Conservation (phyloP, 2,797 vertebrate species). For the Pipistrellus pipistrellus region DNA sequence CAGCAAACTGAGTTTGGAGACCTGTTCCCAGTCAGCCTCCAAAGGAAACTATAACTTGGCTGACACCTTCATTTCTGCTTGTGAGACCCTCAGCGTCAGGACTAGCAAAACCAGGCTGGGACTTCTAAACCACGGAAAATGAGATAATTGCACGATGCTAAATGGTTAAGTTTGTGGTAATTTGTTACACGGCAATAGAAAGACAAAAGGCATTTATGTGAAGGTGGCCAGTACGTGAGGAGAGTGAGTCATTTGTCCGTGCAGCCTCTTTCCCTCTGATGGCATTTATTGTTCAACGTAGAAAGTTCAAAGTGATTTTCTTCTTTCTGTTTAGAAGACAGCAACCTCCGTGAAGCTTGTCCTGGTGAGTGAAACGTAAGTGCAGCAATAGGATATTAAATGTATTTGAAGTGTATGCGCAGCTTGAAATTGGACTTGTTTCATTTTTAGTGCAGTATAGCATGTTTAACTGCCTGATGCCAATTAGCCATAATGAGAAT, state of each 20-base stretch:
- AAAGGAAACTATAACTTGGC: background rate
- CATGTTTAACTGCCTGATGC: constrained; percentile 65
- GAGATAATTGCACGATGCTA: background rate
- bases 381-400: constrained; percentile 34
- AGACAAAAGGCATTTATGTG: background rate
- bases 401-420: constrained; percentile 24
- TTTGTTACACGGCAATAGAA: constrained; percentile 10
- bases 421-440: constrained; percentile 43
- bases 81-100: background rate
- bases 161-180: background rate
- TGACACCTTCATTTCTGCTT: background rate
- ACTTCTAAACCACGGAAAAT: background rate
- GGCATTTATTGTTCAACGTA: background rate
- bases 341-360: background rate
- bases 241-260: background rate
- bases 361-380: constrained; percentile 3
- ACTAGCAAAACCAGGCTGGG: background rate
- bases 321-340: constrained; percentile 1
- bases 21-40: background rate
- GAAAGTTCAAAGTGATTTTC: constrained; percentile 40
- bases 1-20: background rate
- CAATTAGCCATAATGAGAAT: constrained; percentile 69
- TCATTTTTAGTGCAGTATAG: constrained; percentile 62
- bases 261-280: background rate
- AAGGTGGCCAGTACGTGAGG: background rate